Conservation (phyloP, 2,113 vertebrate species). For the Caretta caretta region DNA sequence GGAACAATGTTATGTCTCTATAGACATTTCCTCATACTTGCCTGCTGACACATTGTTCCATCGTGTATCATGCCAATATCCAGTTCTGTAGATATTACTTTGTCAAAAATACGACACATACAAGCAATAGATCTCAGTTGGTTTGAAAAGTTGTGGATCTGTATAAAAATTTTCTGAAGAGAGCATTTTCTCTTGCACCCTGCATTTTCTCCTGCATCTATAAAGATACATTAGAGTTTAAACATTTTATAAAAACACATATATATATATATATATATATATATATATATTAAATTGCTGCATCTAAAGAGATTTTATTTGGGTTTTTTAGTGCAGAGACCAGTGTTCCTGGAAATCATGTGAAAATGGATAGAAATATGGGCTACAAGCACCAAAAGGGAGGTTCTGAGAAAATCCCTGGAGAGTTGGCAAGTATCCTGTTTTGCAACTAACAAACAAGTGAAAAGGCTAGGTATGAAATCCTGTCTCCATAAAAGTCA, state of each 20-base stretch:
- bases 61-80: conserved; percentile 28
- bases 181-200: background rate
- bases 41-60: conserved; percentile 24
- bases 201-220: background rate
- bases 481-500: background rate
- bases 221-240: background rate
- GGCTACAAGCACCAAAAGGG: background rate
- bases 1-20: background rate
- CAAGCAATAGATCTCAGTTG: background rate
- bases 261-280: too few relatives aligned
- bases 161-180: background rate
- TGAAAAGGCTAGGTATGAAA: background rate
- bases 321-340: background rate
- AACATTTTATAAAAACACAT: background rate
- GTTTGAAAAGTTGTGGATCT: conserved; percentile 7
- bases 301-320: background rate
- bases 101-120: conserved; percentile 21
- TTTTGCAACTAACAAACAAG: background rate
- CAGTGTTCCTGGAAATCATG: background rate
- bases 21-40: conserved; percentile 1
- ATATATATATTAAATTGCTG: background rate
- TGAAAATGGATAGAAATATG: background rate
- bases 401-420: background rate
- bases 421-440: background rate
- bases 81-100: background rate